These are phyloP conservation scores for Acrossocheilus fasciatus DNA, from an alignment of 2,797 vertebrate genomes.

Conservation along the genomic window DNA sequence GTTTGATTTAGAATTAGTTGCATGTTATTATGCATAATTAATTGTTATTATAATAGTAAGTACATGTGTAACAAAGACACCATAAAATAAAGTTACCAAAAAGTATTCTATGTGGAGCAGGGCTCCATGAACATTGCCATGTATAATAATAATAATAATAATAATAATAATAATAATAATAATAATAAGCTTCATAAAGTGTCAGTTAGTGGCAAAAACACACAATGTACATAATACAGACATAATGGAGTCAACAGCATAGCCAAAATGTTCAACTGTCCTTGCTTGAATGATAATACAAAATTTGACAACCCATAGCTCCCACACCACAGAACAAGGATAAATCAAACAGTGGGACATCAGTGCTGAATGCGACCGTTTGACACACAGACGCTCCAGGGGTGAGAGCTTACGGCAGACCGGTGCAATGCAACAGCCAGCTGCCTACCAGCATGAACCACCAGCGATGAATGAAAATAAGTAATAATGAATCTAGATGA, in stretches of 20 bases:
- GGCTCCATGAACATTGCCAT: neutral
- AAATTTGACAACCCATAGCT: conserved; percentile 1
- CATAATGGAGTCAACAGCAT: neutral
- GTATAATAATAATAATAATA: neutral
- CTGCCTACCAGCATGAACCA: conserved; percentile 17
- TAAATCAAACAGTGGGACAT: conserved; percentile 56
- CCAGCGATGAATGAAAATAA: conserved; percentile 1
- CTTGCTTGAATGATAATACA: neutral
- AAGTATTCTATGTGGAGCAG: neutral
- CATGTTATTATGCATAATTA: neutral
- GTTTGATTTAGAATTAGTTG: neutral
- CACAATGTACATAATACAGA: neutral
- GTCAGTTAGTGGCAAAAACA: neutral
- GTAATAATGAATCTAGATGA: neutral
- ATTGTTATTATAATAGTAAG: neutral
- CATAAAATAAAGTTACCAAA: neutral
- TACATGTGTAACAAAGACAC: neutral
- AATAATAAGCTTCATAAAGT: neutral
- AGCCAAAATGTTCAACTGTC: neutral
- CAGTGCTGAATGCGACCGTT: conserved; percentile 45
- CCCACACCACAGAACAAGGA: conserved; percentile 19
- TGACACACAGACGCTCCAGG: conserved; percentile 57
- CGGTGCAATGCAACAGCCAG: conserved; percentile 9
- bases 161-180: neutral
- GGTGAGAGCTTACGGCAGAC: conserved; percentile 19